Base-by-base conservation (phyloP, 1,140 invertebrate genomes). In the Melipona quadrifasciata region DNA sequence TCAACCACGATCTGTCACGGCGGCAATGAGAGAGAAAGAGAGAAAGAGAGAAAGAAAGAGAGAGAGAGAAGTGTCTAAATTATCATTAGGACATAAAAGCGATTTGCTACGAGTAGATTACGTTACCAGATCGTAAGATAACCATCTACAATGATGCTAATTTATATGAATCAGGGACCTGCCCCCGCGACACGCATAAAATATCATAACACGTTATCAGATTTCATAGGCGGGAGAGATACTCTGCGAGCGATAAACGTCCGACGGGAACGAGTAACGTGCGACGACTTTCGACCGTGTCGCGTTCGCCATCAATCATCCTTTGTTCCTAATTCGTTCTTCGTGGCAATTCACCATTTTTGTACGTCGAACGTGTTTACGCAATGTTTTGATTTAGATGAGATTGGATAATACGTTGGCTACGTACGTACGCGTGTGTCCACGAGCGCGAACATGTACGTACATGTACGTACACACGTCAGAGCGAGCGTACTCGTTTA, bases 151-250 rank as follows among this genome's bases (percentile, higher is more conserved):
- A 84, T 78, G 82, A 84, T 76, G 81, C 78, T 83, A 83, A 78
- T 83, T 84, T 84, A 72, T 78, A 84, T 55, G 82, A 79, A 79
- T 79, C 82, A 61, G 65, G 24, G 21, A 24, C 47, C 68, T 78
- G 55, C 47, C 75, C 76, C 58, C 65, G 47, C 82, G 82, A 72
- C 82, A 79, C 67, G 82, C 82, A 84, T 84, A 79, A 71, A 79
- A 84, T 79, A 84, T 79, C 76, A 84, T 84, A 84, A 84, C 82
- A 72, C 76, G 75, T 84, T 84, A 79, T 84, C 82, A 84, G 82
- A 84, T 84, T 84, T 84, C 82, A 84, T 79, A 84, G 82, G 65
- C 74, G 67, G 72, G 47, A 34, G 47, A n/a, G 67, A n/a, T n/a
- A n/a, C n/a, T n/a, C 24, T 11, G 24, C 6, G 16, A 47, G 57